A percentile compares a stretch with the other conserved stretches of the same genome.
Evolutionary conservation across 2,888 invertebrate genomes (phyloP).

Genomic region (Caenorhabditis imperialis): DNA sequence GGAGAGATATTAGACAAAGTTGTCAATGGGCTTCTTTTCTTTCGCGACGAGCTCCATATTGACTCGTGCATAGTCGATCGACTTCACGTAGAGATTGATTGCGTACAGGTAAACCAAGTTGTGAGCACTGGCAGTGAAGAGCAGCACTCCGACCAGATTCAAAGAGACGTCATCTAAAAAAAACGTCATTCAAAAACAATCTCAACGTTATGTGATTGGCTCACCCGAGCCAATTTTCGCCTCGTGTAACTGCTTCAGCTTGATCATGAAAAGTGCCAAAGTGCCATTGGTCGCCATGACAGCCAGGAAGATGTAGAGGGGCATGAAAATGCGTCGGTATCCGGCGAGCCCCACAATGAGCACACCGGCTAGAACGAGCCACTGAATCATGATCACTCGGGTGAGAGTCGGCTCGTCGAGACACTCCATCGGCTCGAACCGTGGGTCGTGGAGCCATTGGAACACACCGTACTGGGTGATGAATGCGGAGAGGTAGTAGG

Average conservation of each 20-base stretch:
- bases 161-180: slow-evolving; percentile 45
- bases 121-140: too few species aligned
- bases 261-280: slow-evolving; percentile 37
- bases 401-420: slow-evolving; percentile 18
- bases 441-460: too few species aligned
- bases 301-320: slow-evolving; percentile 45
- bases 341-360: slow-evolving; percentile 21
- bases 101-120: slow-evolving; percentile 8
- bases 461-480: too few species aligned
- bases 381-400: slow-evolving; percentile 43
- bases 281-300: slow-evolving; percentile 53
- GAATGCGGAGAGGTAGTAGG: too few species aligned
- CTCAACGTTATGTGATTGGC: too few species aligned
- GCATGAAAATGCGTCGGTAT: slow-evolving; percentile 48
- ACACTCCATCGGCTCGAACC: neutral
- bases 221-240: slow-evolving; percentile 23
- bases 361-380: slow-evolving; percentile 26
- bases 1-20: neutral
- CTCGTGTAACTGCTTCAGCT: slow-evolving; percentile 34
- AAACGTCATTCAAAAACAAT: too few species aligned
- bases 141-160: slow-evolving; percentile 30
- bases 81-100: slow-evolving; percentile 5
- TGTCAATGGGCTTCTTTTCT: neutral
- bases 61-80: too few species aligned
- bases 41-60: too few species aligned